Evolutionary conservation across 2,797 vertebrate species (phyloP).

Genomic region (Neopelma chrysocephalum): DNA sequence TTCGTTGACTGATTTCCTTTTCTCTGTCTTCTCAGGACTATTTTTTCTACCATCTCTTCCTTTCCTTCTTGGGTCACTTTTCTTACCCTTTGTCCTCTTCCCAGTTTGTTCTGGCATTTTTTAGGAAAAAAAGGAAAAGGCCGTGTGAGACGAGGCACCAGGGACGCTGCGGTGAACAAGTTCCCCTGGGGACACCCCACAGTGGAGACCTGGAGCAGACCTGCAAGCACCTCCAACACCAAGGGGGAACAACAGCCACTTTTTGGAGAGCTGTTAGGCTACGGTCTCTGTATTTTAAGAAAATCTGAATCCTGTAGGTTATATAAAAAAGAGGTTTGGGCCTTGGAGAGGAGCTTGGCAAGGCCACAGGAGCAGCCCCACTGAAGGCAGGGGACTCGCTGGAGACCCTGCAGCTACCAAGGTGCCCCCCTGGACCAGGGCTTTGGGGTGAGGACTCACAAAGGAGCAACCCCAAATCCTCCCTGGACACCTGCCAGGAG

Average conservation of each 20-base stretch:
- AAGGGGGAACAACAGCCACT: neutral
- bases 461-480: neutral
- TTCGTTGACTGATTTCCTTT: conserved; percentile 86
- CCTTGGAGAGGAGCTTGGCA: neutral
- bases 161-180: neutral
- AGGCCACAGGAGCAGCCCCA: neutral
- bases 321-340: neutral
- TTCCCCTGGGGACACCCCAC: neutral
- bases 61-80: conserved; percentile 86
- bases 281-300: neutral
- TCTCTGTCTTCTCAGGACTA: conserved; percentile 91
- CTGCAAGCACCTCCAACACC: neutral
- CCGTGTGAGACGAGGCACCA: neutral
- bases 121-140: conserved; percentile 52
- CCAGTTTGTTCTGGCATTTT: conserved; percentile 83
- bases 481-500: neutral
- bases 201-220: neutral
- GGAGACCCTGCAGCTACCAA: neutral
- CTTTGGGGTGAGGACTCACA: neutral
- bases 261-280: neutral
- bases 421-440: neutral
- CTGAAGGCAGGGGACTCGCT: neutral
- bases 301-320: neutral
- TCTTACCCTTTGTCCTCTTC: conserved; percentile 85
- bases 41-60: conserved; percentile 85